phyloP scores from a whole-genome alignment of 1,140 invertebrate genomes.

The Nephila pilipes region DNA sequence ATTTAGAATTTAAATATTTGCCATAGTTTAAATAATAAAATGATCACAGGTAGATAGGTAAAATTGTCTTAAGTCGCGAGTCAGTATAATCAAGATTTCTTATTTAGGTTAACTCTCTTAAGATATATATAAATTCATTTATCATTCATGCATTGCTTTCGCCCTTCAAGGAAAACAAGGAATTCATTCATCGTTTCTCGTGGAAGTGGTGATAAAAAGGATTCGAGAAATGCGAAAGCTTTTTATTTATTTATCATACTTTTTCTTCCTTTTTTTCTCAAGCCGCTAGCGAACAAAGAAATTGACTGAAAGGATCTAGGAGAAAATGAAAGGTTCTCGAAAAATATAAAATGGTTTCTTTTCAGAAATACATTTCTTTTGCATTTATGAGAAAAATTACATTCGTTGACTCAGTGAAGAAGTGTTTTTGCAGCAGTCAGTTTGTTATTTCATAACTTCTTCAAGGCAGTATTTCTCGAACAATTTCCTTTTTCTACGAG shows the following conservation, averaged over 20 bases:
- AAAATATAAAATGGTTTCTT: not conserved
- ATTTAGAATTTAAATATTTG: no score
- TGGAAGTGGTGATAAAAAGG: not conserved
- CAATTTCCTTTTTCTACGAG: not conserved
- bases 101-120: not conserved
- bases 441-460: not conserved
- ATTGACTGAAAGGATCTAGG: not conserved
- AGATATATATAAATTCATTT: not conserved
- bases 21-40: no score
- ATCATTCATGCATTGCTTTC: not conserved
- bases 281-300: not conserved
- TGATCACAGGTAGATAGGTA: no score
- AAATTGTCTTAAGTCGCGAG: not conserved
- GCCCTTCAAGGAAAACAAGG: not conserved
- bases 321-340: not conserved
- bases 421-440: not conserved
- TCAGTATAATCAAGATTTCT: not conserved
- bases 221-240: not conserved
- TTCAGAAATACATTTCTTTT: not conserved
- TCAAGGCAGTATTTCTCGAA: not conserved
- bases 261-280: not conserved
- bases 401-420: not conserved
- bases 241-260: no score
- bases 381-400: conserved; percentile 33
- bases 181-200: not conserved